A percentile compares a stretch with the other conserved stretches of the same genome.
phyloP scores from a whole-genome alignment of 1,140 invertebrate genomes.

The Archivesica marissinica region DNA sequence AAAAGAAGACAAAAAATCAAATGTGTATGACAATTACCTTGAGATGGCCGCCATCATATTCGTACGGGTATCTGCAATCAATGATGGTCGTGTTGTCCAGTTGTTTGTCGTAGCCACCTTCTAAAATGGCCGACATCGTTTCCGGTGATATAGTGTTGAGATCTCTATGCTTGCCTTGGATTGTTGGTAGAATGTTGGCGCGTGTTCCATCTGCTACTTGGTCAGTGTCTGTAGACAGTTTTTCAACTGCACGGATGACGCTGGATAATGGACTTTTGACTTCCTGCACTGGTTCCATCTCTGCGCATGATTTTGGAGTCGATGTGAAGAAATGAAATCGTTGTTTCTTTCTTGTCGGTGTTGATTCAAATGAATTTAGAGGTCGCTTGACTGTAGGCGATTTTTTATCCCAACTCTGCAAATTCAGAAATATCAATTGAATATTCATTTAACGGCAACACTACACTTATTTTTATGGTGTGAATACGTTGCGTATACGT shows the following conservation, averaged over 20 bases:
- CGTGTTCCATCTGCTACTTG: constrained; percentile 17
- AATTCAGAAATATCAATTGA: background rate
- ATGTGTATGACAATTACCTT: constrained; percentile 73
- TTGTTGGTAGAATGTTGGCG: constrained; percentile 16
- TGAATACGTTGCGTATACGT: background rate
- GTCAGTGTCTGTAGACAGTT: background rate
- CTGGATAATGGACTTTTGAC: background rate
- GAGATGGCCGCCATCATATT: constrained; percentile 98
- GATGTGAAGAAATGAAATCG: background rate
- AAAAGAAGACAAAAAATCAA: no score
- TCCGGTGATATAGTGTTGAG: constrained; percentile 30
- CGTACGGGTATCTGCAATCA: constrained; percentile 94
- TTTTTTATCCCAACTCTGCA: background rate
- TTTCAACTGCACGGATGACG: constrained; percentile 26
- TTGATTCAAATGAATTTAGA: background rate
- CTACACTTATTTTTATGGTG: background rate
- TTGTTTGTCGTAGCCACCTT: background rate
- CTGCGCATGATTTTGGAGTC: no score
- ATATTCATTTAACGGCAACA: background rate
- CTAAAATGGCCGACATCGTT: constrained; percentile 20
- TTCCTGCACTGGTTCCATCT: background rate
- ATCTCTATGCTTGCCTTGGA: constrained; percentile 35
- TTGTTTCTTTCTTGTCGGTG: background rate
- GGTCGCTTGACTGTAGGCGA: background rate
- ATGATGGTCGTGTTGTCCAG: constrained; percentile 27